Conservation (phyloP, 1,140 invertebrate species). For the Habropoda laboriosa region DNA sequence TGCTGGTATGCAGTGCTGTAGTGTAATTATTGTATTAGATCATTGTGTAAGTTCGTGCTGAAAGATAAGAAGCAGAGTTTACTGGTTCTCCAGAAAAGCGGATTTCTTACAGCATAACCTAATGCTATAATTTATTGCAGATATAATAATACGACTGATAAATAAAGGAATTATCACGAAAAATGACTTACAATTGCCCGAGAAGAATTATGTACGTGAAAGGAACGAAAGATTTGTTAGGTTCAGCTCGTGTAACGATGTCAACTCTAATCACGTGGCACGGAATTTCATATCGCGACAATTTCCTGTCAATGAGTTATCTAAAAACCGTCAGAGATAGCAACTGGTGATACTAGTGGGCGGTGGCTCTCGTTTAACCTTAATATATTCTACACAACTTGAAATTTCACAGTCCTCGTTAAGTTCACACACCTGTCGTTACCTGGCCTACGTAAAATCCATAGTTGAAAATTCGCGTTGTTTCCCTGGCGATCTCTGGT, state of each 20-base stretch:
- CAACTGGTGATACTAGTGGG: background rate
- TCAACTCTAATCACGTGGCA: background rate
- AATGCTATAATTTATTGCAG: too few species aligned
- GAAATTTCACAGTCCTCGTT: too few species aligned
- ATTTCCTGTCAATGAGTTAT: slow-evolving; percentile 62
- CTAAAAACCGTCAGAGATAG: slow-evolving; percentile 36
- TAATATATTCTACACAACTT: background rate
- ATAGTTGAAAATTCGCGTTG: background rate
- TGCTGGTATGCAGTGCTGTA: too few species aligned
- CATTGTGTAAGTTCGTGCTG: background rate
- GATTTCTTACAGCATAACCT: too few species aligned
- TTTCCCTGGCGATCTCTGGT: slow-evolving; percentile 19
- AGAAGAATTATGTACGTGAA: too few species aligned
- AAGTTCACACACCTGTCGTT: too few species aligned
- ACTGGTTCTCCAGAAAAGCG: background rate
- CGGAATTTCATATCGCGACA: slow-evolving; percentile 45
- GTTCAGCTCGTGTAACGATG: background rate
- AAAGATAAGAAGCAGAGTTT: too few species aligned
- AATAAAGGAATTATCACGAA: too few species aligned
- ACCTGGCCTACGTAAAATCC: too few species aligned
- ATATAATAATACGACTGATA: too few species aligned
- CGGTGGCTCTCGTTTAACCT: background rate
- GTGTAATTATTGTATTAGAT: background rate
- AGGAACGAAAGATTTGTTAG: too few species aligned
- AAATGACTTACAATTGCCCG: too few species aligned